phyloP scores from a whole-genome alignment of 2,797 vertebrate genomes.

The Onychomys arenicola region DNA sequence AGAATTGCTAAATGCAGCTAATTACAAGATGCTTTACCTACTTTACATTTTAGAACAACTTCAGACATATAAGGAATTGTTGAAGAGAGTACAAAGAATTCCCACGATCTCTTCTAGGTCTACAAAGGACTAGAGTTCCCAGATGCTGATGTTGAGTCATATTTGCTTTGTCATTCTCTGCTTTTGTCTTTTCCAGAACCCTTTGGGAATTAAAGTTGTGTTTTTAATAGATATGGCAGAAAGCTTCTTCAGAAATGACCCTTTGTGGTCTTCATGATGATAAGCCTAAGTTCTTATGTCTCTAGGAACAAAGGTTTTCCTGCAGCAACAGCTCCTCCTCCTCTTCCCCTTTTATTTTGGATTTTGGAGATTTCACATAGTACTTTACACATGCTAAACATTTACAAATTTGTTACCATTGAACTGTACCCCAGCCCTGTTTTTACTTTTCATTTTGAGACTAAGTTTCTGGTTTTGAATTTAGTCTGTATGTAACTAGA shows the following conservation, averaged over 20 bases:
- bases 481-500: background rate
- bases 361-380: background rate
- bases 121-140: background rate
- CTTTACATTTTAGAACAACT: slow-evolving; percentile 42
- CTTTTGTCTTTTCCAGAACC: background rate
- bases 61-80: slow-evolving; percentile 21
- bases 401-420: background rate
- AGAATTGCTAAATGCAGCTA: background rate
- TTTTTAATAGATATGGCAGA: slow-evolving; percentile 7
- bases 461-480: background rate
- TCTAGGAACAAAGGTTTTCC: slow-evolving; percentile 38
- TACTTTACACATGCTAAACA: background rate
- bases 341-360: background rate
- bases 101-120: background rate
- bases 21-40: background rate
- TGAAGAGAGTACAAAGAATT: background rate
- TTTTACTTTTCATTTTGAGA: background rate
- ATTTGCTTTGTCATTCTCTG: background rate
- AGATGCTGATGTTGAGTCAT: background rate
- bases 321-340: background rate
- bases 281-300: background rate
- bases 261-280: background rate
- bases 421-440: background rate
- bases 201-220: background rate
- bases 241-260: background rate